Evolutionary conservation across 2,888 invertebrate genomes (phyloP).

Genomic region (Acrobasis suavella): DNA sequence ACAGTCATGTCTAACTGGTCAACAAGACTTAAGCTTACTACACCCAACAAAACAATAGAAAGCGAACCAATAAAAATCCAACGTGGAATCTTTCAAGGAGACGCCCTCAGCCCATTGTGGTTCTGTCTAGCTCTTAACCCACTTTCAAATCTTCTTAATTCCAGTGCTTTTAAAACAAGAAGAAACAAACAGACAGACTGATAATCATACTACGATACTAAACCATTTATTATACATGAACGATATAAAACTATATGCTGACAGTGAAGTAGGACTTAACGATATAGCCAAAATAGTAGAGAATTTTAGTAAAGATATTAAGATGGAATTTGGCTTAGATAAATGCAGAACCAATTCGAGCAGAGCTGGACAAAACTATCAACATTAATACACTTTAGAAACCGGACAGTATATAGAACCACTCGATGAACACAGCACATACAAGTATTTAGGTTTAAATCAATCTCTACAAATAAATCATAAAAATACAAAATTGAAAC

Average conservation of each 20-base stretch:
- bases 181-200: neutral
- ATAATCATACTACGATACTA: neutral
- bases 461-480: neutral
- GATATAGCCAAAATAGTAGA: neutral
- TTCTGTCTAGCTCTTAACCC: slow-evolving; percentile 8
- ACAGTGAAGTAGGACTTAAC: neutral
- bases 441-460: slow-evolving; percentile 22
- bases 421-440: slow-evolving; percentile 16
- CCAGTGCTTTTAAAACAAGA: neutral
- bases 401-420: slow-evolving; percentile 23
- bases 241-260: slow-evolving; percentile 8
- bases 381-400: slow-evolving; percentile 20
- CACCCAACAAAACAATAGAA: slow-evolving; percentile 21
- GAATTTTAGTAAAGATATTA: neutral
- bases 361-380: slow-evolving; percentile 20
- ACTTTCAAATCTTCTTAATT: slow-evolving; percentile 10
- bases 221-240: neutral
- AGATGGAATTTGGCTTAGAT: neutral
- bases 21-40: slow-evolving; percentile 14
- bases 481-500: slow-evolving; percentile 12
- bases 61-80: slow-evolving; percentile 24
- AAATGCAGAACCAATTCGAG: neutral
- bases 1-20: slow-evolving; percentile 23
- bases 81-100: slow-evolving; percentile 31
- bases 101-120: slow-evolving; percentile 13